Percentiles rank a stretch among this genome's conserved stretches.
These are phyloP conservation scores for Synodontis membranacea DNA, from an alignment of 2,113 vertebrate species.

Conservation along the genomic window DNA sequence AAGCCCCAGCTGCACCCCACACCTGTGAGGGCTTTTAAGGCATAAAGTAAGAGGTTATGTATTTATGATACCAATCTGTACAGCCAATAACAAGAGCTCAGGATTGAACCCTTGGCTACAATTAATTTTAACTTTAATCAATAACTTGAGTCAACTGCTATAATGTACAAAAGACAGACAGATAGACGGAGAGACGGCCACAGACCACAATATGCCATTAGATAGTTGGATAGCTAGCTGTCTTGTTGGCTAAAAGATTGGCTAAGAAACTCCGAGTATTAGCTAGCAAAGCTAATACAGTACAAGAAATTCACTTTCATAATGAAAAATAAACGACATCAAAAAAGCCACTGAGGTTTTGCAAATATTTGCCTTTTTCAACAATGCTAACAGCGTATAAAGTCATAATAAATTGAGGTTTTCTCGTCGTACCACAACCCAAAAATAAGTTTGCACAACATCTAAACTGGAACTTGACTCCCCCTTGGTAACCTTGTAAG, in stretches of 20 bases:
- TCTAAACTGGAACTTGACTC: background rate
- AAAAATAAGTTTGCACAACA: slow-evolving; percentile 5
- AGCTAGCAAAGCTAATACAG: background rate
- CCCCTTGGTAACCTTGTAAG: background rate
- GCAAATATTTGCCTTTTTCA: background rate
- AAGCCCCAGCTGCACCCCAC: background rate
- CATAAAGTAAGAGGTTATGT: background rate
- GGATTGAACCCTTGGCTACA: background rate
- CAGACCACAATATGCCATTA: background rate
- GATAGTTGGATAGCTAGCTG: background rate
- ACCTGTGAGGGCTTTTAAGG: slow-evolving; percentile 16
- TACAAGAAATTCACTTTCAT: background rate
- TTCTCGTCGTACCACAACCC: background rate
- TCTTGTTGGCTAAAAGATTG: background rate
- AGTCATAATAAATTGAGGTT: background rate
- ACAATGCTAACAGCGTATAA: background rate
- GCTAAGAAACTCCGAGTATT: background rate
- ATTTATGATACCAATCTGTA: background rate
- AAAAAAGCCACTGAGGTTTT: background rate
- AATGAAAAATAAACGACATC: background rate
- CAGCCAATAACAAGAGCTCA: background rate
- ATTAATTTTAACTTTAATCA: background rate
- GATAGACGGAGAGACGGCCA: background rate
- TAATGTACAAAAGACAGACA: background rate
- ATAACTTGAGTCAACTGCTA: background rate